A percentile compares a stretch with the other conserved stretches of the same genome.
Conservation (phyloP, 2,113 vertebrate species). For the Myanophis thanlyinensis region DNA sequence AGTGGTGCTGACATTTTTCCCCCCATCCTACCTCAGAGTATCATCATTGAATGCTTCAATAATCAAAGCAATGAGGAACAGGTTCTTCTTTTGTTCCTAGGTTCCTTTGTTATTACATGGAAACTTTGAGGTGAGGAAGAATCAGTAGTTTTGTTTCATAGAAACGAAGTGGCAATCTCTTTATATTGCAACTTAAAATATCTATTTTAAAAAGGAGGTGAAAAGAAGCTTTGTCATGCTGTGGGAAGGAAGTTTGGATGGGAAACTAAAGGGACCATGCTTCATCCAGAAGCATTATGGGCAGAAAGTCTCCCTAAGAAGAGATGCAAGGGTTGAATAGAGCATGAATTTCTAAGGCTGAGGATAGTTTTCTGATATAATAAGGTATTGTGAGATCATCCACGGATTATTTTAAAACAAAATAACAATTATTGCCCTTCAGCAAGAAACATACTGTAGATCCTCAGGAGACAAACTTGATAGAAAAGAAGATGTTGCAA, state of each 20-base stretch:
- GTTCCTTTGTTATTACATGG: not conserved
- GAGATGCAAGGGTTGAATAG: not conserved
- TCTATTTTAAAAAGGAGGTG: not conserved
- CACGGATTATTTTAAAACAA: not conserved
- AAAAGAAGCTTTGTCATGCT: not conserved
- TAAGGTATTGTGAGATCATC: not conserved
- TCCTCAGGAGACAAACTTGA: not conserved
- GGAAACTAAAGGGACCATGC: not conserved
- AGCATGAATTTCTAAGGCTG: not conserved
- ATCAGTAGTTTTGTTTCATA: not conserved
- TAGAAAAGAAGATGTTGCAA: not conserved
- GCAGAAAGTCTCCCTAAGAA: not conserved
- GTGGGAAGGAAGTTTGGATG: not conserved
- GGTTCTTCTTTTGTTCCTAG: not conserved
- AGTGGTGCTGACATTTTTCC: not conserved
- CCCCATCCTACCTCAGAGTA: not conserved
- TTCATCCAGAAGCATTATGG: not conserved
- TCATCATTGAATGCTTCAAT: not conserved
- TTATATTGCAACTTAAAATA: not conserved
- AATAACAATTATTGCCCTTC: not conserved
- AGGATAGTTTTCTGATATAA: not conserved
- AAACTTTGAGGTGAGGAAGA: not conserved
- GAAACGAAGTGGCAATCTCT: not conserved
- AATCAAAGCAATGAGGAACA: not conserved
- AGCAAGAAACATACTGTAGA: not conserved